Base-by-base conservation (phyloP, 1,140 invertebrate genomes). In the Copidosoma floridanum region DNA sequence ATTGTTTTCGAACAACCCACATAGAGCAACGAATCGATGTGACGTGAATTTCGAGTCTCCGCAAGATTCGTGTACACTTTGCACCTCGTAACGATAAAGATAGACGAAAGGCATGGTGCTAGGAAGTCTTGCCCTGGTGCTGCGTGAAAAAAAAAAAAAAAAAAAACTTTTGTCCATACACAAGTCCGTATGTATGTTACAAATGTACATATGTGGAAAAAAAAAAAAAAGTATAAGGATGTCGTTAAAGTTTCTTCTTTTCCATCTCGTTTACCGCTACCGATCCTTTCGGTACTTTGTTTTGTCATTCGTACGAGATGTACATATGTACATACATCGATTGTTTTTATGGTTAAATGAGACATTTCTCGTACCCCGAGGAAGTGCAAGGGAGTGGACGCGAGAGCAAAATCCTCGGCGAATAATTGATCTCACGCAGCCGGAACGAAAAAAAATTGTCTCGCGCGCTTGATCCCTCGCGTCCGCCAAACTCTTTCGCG, bases 111-210 rank as follows among this genome's bases (percentile, higher is more conserved):
- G 61, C 62, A 75, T 72, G 75, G 75, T 77, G 75, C 74, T 76
- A 77, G 69, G 69, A 69, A 57, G 65, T 65, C 61, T 66, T 64
- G 72, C 64, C 70, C 64, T 71, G 73, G 73, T 72, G 74, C 69
- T 75, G 50, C 64, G 59, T 66, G 50, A 26, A 56, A 43, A 61
- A 53, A 26, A 29, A 32, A 46, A 24, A 43, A 38, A 29, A 43
- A 5, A 18, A 41, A 21, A 29, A 14, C 44, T 47, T 21, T 47
- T 47, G 20, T 47, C n/a, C n/a, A n/a, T n/a, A n/a, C n/a, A n/a
- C n/a, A n/a, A n/a, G n/a, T n/a, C n/a, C n/a, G n/a, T n/a, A n/a
- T n/a, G n/a, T n/a, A n/a, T n/a, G n/a, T n/a, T n/a, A n/a, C n/a
- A n/a, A n/a, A n/a, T n/a, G n/a, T n/a, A n/a, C n/a, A n/a, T n/a